Base-by-base conservation (phyloP, 2,113 vertebrate species). In the Holacanthus passer region DNA sequence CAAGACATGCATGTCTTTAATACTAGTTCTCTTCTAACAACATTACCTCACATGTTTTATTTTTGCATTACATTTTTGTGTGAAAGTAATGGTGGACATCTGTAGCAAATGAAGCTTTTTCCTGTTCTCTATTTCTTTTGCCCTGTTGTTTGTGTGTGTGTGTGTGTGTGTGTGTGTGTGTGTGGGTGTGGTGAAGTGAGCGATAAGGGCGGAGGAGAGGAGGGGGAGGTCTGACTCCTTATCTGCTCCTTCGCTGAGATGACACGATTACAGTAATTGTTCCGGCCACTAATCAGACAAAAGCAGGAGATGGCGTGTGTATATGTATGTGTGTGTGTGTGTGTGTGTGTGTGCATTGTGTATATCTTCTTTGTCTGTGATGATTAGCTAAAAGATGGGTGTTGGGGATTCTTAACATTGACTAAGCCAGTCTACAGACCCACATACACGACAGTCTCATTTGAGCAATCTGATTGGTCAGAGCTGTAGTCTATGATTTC, bases 261-360 rank as follows among this genome's bases (percentile, higher is more conserved):
- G 90, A 94, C 92, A 92, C 47, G 94, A 95, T 95, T 93, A 87
- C 79, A 88, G 83, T 94, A 94, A 94, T 94, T 95, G 93, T 95
- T 95, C 94, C 94, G 92, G 94, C 82, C 79, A 91, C 89, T 94
- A 94, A 95, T 94, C 93, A 84, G 84, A 89, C 88, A 73, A 77
- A 90, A 87, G 85, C 71, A 91, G 89, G 77, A 88, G 58, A 89
- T 86, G 73, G 31, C 67, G n/a, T 43, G 60, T 73, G 82, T 65
- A 62, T 66, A 52, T 80, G 50, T 76, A 31, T 64, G n/a, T 73
- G 32, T 83, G 71, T 67, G 74, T 73, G 39, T n/a, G 45, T 62
- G 64, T 29, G 55, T 79, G 32, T n/a, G 5, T 56, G 55, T 39
- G 53, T 65, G 47, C 55, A n/a, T 62, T 35, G 68, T 64, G 47